A percentile compares a stretch with the other conserved stretches of the same genome.
These are phyloP conservation scores for Montipora capitata DNA, from an alignment of 92 coral and sea anemone species.

Conservation along the genomic window DNA sequence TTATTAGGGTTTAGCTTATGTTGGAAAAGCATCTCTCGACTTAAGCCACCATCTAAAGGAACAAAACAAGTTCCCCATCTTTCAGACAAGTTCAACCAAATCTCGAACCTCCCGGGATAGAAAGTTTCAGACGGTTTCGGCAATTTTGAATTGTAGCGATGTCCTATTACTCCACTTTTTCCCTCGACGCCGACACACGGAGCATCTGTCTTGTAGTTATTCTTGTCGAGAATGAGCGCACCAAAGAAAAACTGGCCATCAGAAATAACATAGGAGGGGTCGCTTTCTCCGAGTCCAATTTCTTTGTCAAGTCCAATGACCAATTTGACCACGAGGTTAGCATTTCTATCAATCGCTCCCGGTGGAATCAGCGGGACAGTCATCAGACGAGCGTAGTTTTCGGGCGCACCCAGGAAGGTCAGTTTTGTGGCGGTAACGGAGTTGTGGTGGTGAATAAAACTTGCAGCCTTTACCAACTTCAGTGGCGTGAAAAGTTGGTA, in stretches of 20 bases:
- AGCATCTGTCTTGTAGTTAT: neutral
- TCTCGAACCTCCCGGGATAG: constrained; percentile 26
- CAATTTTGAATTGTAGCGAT: neutral
- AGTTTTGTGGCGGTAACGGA: constrained; percentile 7
- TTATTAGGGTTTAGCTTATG: constrained; percentile 17
- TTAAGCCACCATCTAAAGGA: constrained; percentile 14
- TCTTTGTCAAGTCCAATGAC: constrained; percentile 3
- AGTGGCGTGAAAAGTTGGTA: constrained; percentile 37
- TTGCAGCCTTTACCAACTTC: constrained; percentile 7
- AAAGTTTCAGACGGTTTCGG: constrained; percentile 12
- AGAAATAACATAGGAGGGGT: constrained; percentile 17
- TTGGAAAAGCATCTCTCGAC: constrained; percentile 18
- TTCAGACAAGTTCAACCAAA: constrained; percentile 17
- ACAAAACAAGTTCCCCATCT: constrained; percentile 33
- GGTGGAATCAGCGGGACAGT: constrained; percentile 27
- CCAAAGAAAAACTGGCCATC: constrained; percentile 28
- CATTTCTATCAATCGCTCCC: neutral
- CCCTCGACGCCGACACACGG: constrained; percentile 4
- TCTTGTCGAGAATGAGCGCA: constrained; percentile 12
- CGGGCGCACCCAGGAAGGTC: constrained; percentile 4
- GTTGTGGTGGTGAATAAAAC: constrained; percentile 29
- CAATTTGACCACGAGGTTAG: constrained; percentile 10
- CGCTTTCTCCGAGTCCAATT: constrained; percentile 10
- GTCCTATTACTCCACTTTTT: neutral
- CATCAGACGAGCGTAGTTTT: constrained; percentile 13